Percentiles rank a stretch among this genome's conserved stretches.
Conservation (phyloP, 2,888 invertebrate species). For the Pseudococcus jackbeardsleyi region DNA sequence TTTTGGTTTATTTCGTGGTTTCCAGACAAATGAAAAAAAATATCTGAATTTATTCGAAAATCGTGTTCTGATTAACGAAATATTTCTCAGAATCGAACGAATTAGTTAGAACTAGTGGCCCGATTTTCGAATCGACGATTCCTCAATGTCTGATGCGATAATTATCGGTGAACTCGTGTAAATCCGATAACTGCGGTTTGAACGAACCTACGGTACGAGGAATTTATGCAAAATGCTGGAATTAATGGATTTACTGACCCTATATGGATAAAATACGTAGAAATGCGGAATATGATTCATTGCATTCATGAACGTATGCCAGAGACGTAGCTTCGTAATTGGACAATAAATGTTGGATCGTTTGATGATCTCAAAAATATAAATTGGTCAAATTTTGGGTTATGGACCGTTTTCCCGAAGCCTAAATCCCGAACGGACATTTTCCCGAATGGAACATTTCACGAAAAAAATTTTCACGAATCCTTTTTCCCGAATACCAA, state of each 20-base stretch:
- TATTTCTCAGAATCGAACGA: constrained; percentile 1
- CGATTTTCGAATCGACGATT: background rate
- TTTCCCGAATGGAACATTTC: too few species aligned
- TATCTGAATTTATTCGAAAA: background rate
- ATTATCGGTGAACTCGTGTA: background rate
- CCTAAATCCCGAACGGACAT: too few species aligned
- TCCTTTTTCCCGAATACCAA: too few species aligned
- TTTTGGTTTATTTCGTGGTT: background rate
- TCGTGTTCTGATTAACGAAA: background rate
- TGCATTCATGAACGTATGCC: too few species aligned
- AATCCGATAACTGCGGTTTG: background rate
- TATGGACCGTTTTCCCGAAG: too few species aligned
- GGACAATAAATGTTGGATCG: too few species aligned
- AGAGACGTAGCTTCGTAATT: too few species aligned
- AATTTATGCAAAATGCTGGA: background rate
- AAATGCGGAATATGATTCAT: too few species aligned
- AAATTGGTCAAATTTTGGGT: too few species aligned
- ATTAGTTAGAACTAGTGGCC: constrained; percentile 2
- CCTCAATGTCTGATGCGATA: background rate
- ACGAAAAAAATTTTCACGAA: too few species aligned
- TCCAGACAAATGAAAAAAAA: background rate
- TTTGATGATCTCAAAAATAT: too few species aligned
- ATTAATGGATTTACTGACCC: constrained; percentile 23
- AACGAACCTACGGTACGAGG: background rate
- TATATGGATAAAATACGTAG: background rate